A percentile compares a stretch with the other conserved stretches of the same genome.
phyloP scores from a whole-genome alignment of 2,888 invertebrate genomes.

The Drosophila affinis region DNA sequence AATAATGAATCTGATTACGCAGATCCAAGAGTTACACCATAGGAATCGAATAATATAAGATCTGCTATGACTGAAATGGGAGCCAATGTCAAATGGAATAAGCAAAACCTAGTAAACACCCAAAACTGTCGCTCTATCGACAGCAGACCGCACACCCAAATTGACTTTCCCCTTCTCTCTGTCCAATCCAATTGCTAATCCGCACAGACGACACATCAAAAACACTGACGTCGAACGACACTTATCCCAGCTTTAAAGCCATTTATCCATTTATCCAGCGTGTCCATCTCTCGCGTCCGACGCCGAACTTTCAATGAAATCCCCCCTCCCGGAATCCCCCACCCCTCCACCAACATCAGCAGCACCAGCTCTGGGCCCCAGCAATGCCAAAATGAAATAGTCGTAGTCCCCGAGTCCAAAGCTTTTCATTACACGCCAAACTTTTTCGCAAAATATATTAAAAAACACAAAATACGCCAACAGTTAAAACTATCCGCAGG shows the following conservation, averaged over 20 bases:
- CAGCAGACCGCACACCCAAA: background rate
- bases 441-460: slow-evolving; percentile 42
- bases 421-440: slow-evolving; percentile 49
- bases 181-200: slow-evolving; percentile 11
- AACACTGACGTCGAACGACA: slow-evolving; percentile 13
- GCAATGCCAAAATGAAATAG: slow-evolving; percentile 35
- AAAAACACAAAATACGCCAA: slow-evolving; percentile 30
- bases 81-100: background rate
- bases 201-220: background rate
- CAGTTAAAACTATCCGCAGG: slow-evolving; percentile 26
- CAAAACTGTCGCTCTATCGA: background rate
- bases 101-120: background rate
- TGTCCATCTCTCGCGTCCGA: slow-evolving; percentile 1
- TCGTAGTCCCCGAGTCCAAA: slow-evolving; percentile 27
- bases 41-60: background rate
- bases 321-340: slow-evolving; percentile 6
- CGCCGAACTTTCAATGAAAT: slow-evolving; percentile 27
- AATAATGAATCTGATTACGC: no score
- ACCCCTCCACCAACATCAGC: no score
- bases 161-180: background rate
- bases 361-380: background rate
- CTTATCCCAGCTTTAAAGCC: slow-evolving; percentile 9
- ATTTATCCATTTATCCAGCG: slow-evolving; percentile 18
- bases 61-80: background rate
- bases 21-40: no score